Evolutionary conservation across 2,113 vertebrate genomes (phyloP).

Genomic region (Onychostruthus taczanowskii): DNA sequence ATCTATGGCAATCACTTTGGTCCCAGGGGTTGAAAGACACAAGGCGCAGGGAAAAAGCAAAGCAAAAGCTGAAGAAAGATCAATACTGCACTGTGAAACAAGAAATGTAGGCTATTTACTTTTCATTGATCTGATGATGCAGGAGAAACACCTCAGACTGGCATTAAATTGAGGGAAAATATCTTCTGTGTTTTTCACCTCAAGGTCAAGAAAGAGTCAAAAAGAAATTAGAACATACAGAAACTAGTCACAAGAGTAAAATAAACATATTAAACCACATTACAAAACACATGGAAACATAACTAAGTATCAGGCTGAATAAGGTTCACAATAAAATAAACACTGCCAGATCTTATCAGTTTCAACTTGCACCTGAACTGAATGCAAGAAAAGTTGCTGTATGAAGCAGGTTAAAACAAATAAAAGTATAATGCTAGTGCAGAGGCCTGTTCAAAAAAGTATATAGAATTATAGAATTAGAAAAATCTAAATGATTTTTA

Average conservation of each 20-base stretch:
- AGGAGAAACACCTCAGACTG: constrained; percentile 97
- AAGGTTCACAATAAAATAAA: constrained; percentile 63
- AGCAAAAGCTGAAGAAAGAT: constrained; percentile 97
- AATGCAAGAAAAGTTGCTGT: not conserved
- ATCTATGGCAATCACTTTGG: constrained; percentile 98
- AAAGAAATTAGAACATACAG: constrained; percentile 86
- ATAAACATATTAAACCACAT: constrained; percentile 87
- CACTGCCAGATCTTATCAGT: constrained; percentile 7
- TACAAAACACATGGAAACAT: constrained; percentile 72
- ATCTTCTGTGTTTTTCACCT: constrained; percentile 85
- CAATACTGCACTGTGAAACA: constrained; percentile 97
- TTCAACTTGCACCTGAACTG: constrained; percentile 21
- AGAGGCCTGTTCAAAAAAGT: not conserved
- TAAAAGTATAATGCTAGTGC: not conserved
- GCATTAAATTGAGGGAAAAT: constrained; percentile 98
- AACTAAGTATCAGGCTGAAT: constrained; percentile 71
- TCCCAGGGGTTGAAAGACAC: constrained; percentile 98
- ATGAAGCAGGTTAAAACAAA: constrained; percentile 7
- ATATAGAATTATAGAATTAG: not conserved
- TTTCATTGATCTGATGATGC: constrained; percentile 99
- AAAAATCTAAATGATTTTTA: not conserved
- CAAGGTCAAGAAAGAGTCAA: constrained; percentile 82
- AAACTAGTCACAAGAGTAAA: constrained; percentile 79
- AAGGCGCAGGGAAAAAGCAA: constrained; percentile 85
- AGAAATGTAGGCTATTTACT: constrained; percentile 99